phyloP scores from a whole-genome alignment of 2,888 invertebrate species.

The Lapara coniferarum region DNA sequence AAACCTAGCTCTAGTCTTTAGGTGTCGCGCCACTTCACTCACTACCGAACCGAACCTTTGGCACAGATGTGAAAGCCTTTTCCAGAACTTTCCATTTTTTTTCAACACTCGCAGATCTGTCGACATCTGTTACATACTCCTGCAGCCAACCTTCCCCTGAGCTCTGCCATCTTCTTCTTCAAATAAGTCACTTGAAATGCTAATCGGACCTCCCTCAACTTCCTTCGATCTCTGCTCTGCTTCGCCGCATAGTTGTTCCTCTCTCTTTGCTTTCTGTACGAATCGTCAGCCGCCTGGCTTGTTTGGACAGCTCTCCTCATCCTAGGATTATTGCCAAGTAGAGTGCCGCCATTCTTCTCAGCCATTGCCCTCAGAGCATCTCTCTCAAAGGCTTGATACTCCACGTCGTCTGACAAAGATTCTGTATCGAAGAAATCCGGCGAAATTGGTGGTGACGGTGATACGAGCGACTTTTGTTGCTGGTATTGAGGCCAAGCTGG shows the following conservation, averaged over 20 bases:
- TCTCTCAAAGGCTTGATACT: constrained; percentile 88
- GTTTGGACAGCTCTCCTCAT: constrained; percentile 85
- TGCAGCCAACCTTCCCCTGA: constrained; percentile 87
- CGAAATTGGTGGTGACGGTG: constrained; percentile 65
- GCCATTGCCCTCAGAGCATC: constrained; percentile 87
- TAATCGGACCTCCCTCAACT: constrained; percentile 95
- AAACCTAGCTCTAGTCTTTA: not conserved
- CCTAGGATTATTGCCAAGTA: constrained; percentile 85
- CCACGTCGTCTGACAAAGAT: constrained; percentile 74
- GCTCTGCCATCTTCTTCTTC: constrained; percentile 93
- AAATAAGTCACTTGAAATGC: constrained; percentile 94
- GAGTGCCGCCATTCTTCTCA: constrained; percentile 83
- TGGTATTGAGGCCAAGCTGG: constrained; percentile 49
- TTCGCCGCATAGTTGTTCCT: constrained; percentile 98
- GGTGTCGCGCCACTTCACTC: not conserved
- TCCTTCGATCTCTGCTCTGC: constrained; percentile 93
- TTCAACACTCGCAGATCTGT: constrained; percentile 31
- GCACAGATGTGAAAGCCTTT: not conserved
- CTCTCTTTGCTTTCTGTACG: constrained; percentile 93
- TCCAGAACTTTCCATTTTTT: not conserved
- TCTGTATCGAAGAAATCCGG: constrained; percentile 58
- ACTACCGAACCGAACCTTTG: not conserved
- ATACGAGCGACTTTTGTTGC: constrained; percentile 48
- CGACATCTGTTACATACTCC: constrained; percentile 54
- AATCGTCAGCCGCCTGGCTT: constrained; percentile 84